Conservation (phyloP, 2,888 invertebrate species). For the Aspidiotus rigidus region DNA sequence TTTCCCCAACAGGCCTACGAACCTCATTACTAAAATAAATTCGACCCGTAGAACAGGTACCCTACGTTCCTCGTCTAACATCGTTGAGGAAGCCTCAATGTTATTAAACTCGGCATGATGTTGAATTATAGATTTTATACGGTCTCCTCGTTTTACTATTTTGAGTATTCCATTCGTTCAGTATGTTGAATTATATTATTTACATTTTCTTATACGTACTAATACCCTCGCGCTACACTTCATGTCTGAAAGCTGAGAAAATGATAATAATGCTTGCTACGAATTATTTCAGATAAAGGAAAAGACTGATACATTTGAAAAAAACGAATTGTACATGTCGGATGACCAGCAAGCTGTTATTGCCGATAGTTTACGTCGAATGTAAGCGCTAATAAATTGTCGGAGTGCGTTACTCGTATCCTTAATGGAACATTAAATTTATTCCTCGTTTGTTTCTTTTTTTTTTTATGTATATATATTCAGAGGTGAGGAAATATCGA, state of each 20-base stretch:
- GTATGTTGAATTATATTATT: too few relatives aligned
- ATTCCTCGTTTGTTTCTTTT: not conserved
- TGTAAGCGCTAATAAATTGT: not conserved
- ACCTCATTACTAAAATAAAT: too few relatives aligned
- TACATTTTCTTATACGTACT: not conserved
- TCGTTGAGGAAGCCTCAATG: too few relatives aligned
- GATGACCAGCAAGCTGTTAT: constrained; percentile 19
- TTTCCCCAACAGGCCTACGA: too few relatives aligned
- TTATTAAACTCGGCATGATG: too few relatives aligned
- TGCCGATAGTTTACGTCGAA: constrained; percentile 10
- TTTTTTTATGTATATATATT: not conserved
- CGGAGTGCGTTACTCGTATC: not conserved
- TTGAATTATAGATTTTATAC: too few relatives aligned
- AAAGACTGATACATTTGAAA: constrained; percentile 6
- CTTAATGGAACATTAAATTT: too few relatives aligned
- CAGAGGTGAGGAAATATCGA: constrained; percentile 20
- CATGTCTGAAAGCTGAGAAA: not conserved
- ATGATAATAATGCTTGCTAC: not conserved
- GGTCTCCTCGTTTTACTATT: too few relatives aligned
- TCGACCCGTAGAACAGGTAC: too few relatives aligned
- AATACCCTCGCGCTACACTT: too few relatives aligned
- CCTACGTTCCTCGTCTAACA: too few relatives aligned
- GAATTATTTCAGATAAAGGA: constrained; percentile 12
- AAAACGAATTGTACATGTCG: constrained; percentile 13
- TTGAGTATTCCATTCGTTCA: too few relatives aligned